A percentile compares a stretch with the other conserved stretches of the same genome.
phyloP scores from a whole-genome alignment of 2,797 vertebrate species.

The Danio kyathit region DNA sequence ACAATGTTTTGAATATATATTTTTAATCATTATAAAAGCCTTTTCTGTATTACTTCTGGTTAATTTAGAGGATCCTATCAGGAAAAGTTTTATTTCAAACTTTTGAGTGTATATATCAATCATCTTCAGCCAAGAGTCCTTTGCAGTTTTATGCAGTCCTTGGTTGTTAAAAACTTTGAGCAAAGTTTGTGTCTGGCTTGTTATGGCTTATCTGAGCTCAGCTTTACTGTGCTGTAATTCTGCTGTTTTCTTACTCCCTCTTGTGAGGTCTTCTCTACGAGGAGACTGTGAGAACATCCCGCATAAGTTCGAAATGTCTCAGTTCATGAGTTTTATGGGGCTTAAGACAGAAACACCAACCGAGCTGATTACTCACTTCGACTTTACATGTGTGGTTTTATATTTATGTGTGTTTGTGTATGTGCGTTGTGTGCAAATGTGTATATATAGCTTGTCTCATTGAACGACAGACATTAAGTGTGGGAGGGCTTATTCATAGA shows the following conservation, averaged over 20 bases:
- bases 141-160: background rate
- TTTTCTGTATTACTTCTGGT: background rate
- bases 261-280: slow-evolving; percentile 32
- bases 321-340: slow-evolving; percentile 27
- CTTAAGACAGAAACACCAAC: slow-evolving; percentile 15
- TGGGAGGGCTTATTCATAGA: slow-evolving; percentile 82
- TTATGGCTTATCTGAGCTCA: slow-evolving; percentile 6
- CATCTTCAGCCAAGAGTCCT: background rate
- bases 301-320: background rate
- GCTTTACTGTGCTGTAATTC: slow-evolving; percentile 5
- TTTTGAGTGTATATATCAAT: background rate
- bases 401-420: slow-evolving; percentile 34
- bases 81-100: background rate
- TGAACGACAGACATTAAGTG: slow-evolving; percentile 72
- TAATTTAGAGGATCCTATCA: background rate
- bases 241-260: slow-evolving; percentile 17
- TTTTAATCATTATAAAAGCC: background rate
- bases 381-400: slow-evolving; percentile 42
- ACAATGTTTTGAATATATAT: too few relatives aligned
- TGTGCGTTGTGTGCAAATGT: slow-evolving; percentile 57
- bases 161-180: slow-evolving; percentile 15
- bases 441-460: slow-evolving; percentile 57
- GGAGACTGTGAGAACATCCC: background rate
- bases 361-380: slow-evolving; percentile 6
- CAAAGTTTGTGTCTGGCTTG: background rate